Conservation (phyloP, 1,140 invertebrate species). For the Camponotus vicinus region DNA sequence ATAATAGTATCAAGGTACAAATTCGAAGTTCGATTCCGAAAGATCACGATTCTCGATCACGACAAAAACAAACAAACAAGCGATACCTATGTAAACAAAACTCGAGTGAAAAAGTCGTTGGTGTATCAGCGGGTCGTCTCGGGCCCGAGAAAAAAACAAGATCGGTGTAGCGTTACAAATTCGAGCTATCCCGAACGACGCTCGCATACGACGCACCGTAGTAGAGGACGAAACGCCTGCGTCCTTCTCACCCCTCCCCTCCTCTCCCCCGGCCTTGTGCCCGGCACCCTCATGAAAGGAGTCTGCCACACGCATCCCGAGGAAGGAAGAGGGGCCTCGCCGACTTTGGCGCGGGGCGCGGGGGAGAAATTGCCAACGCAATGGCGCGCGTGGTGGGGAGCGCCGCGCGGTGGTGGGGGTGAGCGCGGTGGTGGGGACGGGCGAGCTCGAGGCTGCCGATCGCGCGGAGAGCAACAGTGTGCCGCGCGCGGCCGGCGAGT, state of each 20-base stretch:
- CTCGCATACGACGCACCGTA: background rate
- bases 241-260: slow-evolving; percentile 24
- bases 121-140: background rate
- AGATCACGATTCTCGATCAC: no score
- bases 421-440: slow-evolving; percentile 45
- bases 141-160: slow-evolving; percentile 10
- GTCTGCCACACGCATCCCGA: slow-evolving; percentile 57
- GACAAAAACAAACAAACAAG: background rate
- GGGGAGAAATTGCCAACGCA: slow-evolving; percentile 21
- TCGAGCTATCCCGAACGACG: background rate
- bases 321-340: slow-evolving; percentile 53
- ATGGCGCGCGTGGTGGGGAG: slow-evolving; percentile 9
- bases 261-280: slow-evolving; percentile 35
- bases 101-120: slow-evolving; percentile 7
- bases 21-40: background rate
- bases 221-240: slow-evolving; percentile 12
- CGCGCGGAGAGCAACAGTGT: slow-evolving; percentile 83
- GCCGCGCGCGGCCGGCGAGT: slow-evolving; percentile 79
- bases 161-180: slow-evolving; percentile 36
- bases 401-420: slow-evolving; percentile 19
- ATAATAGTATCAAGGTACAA: no score
- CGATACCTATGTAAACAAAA: background rate
- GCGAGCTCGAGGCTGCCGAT: slow-evolving; percentile 66
- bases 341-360: slow-evolving; percentile 3
- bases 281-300: slow-evolving; percentile 65